Evolutionary conservation across 2,797 vertebrate species (phyloP), one percentile per base, ranked within the genome.

Genomic region (Leuciscus waleckii): DNA sequence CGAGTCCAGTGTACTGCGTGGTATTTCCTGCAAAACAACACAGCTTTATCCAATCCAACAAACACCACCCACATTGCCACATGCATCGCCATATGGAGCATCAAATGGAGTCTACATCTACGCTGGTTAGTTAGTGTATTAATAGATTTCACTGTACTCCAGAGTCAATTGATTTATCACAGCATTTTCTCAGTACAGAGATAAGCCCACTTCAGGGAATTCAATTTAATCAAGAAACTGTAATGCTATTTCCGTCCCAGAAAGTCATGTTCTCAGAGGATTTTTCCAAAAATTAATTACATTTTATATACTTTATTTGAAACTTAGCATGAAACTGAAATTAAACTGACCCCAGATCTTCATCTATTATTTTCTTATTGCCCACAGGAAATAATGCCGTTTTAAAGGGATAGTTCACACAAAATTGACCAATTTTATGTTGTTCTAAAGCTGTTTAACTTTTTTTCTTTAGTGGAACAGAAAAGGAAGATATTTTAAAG

Each of bases 1-100:
- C 0, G 98, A 99, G 91, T 99, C 98, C 95, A 99, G 90, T 0
- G 98, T 99, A 92, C 98, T 99, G 92, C 98, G 97, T 49, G 98
- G 98, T 82, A 99, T 99, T 97, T 99, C 98, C 98, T 96, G 91
- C 65, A 94, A 93, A 90, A 96, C 88, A 91, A 70, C 82, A 67
- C 26, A 76, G 82, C 14, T 71, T 90, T 86, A 82, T 51, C 70
- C 86, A 80, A 81, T 39, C 70, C 14, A 76, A 82, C 35, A 87
- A 82, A 87, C 86, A 89, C 81, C 87, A 80, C 89, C 86, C 87
- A 90, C 87, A 82, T 43, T n/a, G 69, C 74, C 87, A 85, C 85
- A 86, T 79, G 84, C 69, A 81, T 74, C 49, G 29, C 89, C 87
- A 86, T 87, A 87, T 79, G 69, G 74, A 85, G 82, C 32, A 80